Percentiles rank a stretch among this genome's conserved stretches.
Evolutionary conservation across 1,140 invertebrate species (phyloP).

Genomic region (Drosophila ercepeae): DNA sequence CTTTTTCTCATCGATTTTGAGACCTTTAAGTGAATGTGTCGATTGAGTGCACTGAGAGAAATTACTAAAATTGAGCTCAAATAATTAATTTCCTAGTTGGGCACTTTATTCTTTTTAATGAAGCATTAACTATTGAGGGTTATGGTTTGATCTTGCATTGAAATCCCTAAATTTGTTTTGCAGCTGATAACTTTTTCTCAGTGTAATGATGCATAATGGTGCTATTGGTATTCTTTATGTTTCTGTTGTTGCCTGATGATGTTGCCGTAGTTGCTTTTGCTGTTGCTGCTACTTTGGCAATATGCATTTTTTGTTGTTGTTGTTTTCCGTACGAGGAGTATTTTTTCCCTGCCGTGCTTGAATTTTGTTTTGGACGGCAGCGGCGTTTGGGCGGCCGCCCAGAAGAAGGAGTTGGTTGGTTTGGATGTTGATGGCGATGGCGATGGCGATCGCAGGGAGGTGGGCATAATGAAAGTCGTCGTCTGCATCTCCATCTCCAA

Average conservation of each 20-base stretch:
- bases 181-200: no score
- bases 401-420: slow-evolving; percentile 21
- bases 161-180: no score
- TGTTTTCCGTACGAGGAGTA: slow-evolving; percentile 49
- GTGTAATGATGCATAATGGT: slow-evolving; percentile 66
- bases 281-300: slow-evolving; percentile 76
- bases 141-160: no score
- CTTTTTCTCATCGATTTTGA: slow-evolving; percentile 82
- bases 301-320: slow-evolving; percentile 41
- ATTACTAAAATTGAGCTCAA: background rate
- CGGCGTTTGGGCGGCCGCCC: slow-evolving; percentile 59
- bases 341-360: slow-evolving; percentile 50
- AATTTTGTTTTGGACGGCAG: slow-evolving; percentile 63
- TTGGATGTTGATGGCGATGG: background rate
- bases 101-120: background rate
- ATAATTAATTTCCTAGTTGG: no score
- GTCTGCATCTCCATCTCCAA: slow-evolving; percentile 6
- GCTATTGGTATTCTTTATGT: slow-evolving; percentile 49
- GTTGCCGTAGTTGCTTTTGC: slow-evolving; percentile 42
- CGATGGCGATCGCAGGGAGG: background rate
- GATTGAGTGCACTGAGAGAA: slow-evolving; percentile 74
- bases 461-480: slow-evolving; percentile 39
- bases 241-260: slow-evolving; percentile 34
- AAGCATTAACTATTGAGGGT: no score
- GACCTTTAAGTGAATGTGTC: slow-evolving; percentile 81